Conservation (phyloP, 1,140 invertebrate species). For the Penaeus indicus region DNA sequence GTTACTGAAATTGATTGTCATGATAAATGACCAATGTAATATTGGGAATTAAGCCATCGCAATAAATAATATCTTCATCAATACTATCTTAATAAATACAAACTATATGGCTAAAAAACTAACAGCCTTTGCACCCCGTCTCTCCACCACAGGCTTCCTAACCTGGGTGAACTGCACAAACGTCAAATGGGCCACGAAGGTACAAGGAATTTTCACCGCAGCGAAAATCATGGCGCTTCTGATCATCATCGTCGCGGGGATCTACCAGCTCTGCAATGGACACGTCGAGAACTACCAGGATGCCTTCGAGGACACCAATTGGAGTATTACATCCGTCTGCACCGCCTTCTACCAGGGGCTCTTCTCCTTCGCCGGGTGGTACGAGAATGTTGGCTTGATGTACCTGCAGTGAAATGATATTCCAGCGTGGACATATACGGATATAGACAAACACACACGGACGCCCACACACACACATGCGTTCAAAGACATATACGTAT, state of each 20-base stretch:
- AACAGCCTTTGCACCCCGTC: background rate
- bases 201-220: constrained; percentile 93
- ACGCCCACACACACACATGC: too few relatives aligned
- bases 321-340: constrained; percentile 73
- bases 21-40: too few relatives aligned
- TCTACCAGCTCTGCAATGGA: constrained; percentile 74
- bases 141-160: constrained; percentile 80
- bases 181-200: constrained; percentile 93
- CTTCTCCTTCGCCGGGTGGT: constrained; percentile 80
- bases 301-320: constrained; percentile 74
- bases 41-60: too few relatives aligned
- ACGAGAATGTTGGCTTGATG: too few relatives aligned
- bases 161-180: constrained; percentile 96
- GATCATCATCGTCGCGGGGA: constrained; percentile 88
- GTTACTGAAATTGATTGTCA: too few relatives aligned
- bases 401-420: too few relatives aligned
- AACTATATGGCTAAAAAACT: too few relatives aligned
- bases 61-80: too few relatives aligned
- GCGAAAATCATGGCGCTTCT: constrained; percentile 92
- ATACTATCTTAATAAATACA: too few relatives aligned
- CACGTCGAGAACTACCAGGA: constrained; percentile 73
- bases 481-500: too few relatives aligned
- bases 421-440: too few relatives aligned
- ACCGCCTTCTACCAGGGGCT: constrained; percentile 80
- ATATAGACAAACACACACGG: too few relatives aligned